Evolutionary conservation across 2,888 invertebrate species (phyloP).

Genomic region (Synanthedon vespiformis): DNA sequence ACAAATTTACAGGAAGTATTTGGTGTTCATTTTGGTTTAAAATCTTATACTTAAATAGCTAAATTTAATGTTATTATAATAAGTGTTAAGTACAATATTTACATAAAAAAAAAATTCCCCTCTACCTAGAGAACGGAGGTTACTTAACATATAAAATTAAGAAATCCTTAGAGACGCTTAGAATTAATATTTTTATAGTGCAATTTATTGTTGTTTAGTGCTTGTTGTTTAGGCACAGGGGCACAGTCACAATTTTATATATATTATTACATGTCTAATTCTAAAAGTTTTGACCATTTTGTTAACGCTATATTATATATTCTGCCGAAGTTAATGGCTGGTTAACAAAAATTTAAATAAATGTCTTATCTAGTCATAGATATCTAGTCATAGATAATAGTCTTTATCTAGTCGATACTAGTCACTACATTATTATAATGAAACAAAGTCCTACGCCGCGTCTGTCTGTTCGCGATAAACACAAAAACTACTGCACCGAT

Average conservation of each 20-base stretch:
- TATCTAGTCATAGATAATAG: too few species aligned
- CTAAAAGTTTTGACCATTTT: constrained; percentile 10
- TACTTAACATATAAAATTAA: neutral
- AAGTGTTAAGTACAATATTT: constrained; percentile 32
- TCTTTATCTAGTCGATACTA: too few species aligned
- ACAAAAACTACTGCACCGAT: too few species aligned
- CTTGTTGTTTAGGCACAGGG: constrained; percentile 59
- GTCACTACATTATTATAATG: too few species aligned
- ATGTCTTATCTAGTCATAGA: too few species aligned
- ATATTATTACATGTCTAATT: constrained; percentile 15
- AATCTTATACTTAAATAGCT: constrained; percentile 20
- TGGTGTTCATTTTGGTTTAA: constrained; percentile 54
- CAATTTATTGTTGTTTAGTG: constrained; percentile 51
- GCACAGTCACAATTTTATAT: constrained; percentile 48
- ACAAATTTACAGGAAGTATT: constrained; percentile 44
- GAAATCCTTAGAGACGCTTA: neutral
- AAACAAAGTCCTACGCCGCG: too few species aligned
- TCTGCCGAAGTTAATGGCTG: too few species aligned
- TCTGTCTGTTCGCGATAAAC: too few species aligned
- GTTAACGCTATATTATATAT: constrained; percentile 7
- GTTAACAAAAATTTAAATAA: too few species aligned
- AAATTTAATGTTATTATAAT: constrained; percentile 14
- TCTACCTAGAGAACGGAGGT: too few species aligned
- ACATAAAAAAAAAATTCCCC: constrained; percentile 15
- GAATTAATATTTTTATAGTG: constrained; percentile 12